Base-by-base conservation (phyloP, 92 coral and sea anemone species). In the Hydrozoanthus gracilis region DNA sequence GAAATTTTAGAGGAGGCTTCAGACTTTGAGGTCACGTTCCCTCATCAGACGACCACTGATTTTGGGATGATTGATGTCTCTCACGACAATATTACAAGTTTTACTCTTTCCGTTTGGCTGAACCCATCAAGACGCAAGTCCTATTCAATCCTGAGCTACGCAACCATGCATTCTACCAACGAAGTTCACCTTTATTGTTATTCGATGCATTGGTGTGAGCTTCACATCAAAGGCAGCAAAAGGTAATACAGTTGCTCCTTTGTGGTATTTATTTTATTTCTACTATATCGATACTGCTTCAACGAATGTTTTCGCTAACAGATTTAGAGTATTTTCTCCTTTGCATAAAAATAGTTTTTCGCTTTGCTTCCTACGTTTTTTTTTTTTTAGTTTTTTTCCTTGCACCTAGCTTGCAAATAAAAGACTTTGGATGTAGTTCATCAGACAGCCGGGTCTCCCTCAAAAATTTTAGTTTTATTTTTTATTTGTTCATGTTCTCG, bases 81-180 rank as follows among this genome's bases (percentile, higher is more conserved):
- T 3, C 65, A 9, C 27, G 4, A 35, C 16, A 27, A 11, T 5
- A 20, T 76, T 5, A 54, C 3, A 35, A 6, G 7, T 39, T 54
- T 76, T 7, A 76, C 82, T 1, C 11, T 76, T 6, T 51, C 65
- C 49, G 3, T 76, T 6, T 76, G 82, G 82, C 8, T 76, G 0
- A 52, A 76, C 13, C 82, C 82, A 4, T 76, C 82, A 3, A 47
- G 82, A 11, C 11, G 5, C 16, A 65, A 5, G 3, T 51, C n/a
- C n/a, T 76, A 76, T 14, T n/a, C 82, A 6, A 27, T 76, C 0
- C 49, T 76, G 18, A 76, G 82, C 50, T 76, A 76, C 64, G 82
- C 82, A 12, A 54, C 82, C 3, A 56, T 4, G 4, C 27, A 46
- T 54, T 17, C 52, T 15, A 54, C 51, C 17, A 76, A 11, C 6